Base-by-base conservation (phyloP, 1,140 invertebrate species). In the Adoxophyes honmai region DNA sequence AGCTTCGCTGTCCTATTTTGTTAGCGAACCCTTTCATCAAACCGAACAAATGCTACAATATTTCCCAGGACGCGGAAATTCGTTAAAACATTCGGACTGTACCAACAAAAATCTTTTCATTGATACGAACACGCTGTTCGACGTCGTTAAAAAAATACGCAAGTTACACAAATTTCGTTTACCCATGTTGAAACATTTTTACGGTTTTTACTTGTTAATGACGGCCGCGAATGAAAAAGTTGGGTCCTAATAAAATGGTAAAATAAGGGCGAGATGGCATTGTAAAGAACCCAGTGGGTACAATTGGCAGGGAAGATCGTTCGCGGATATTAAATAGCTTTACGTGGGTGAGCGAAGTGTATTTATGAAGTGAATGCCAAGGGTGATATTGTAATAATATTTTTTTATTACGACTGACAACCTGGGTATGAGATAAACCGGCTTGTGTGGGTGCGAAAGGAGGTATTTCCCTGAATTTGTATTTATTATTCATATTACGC, bases 271-370 rank as follows among this genome's bases (percentile, higher is more conserved):
- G 42, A 21, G 42, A 33, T 44, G 10, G 15, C 4, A 44, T 44
- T 44, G 16, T 48, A 11, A 28, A 28, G 21, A 48, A 33, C 7
- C n/a, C 10, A 18, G 14, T n/a, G 39, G 16, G 9, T n/a, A 11
- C 39, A 42, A 21, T 44, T n/a, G 39, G 39, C 9, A 16, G n/a
- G 18, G 6, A 28, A 28, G 18, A 48, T 48, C 16, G 42, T 48
- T 11, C 16, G 11, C n/a, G 42, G 21, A 48, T 48, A 48, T 48
- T 28, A 48, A 48, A 48, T 48, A 33, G 18, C 42, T 11, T 48
- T 28, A 48, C 18, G 18, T 13, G 42, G 18, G 16, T 10, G 14
- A 18, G 1, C 0, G 3, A 15, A 44, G n/a, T 10, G n/a, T 48
- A 48, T 48, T 48, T 13, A 33, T 16, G 18, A 48, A 48, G 42